A percentile compares a stretch with the other conserved stretches of the same genome.
These are phyloP conservation scores for Luffia ferchaultella DNA, from an alignment of 2,888 invertebrate species.

Conservation along the genomic window DNA sequence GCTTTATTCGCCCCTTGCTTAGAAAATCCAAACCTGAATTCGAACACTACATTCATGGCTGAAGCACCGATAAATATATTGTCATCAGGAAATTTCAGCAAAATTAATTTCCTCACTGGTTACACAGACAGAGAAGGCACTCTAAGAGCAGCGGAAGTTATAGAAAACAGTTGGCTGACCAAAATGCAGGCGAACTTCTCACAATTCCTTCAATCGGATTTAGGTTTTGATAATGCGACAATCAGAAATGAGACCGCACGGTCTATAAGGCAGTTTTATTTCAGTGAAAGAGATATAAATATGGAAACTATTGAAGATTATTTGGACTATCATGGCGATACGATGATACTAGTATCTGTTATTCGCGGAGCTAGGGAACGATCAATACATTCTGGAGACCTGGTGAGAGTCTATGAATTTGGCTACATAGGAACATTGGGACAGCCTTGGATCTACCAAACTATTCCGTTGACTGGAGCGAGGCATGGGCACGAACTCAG, in stretches of 20 bases:
- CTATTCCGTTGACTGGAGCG: slow-evolving; percentile 36
- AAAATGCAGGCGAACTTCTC: slow-evolving; percentile 41
- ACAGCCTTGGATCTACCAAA: slow-evolving; percentile 33
- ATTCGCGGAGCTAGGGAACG: slow-evolving; percentile 38
- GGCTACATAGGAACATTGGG: slow-evolving; percentile 35
- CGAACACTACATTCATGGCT: slow-evolving; percentile 29
- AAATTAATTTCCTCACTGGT: slow-evolving; percentile 41
- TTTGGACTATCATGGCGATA: slow-evolving; percentile 45
- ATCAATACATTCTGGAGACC: slow-evolving; percentile 27
- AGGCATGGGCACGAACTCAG: slow-evolving; percentile 41
- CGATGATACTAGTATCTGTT: slow-evolving; percentile 32
- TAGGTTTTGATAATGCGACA: slow-evolving; percentile 24
- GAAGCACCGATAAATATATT: slow-evolving; percentile 39
- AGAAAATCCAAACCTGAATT: slow-evolving; percentile 27
- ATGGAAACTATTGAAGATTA: slow-evolving; percentile 40
- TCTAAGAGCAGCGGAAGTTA: slow-evolving; percentile 32
- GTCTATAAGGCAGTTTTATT: slow-evolving; percentile 35
- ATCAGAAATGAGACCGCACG: slow-evolving; percentile 20
- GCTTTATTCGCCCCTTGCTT: slow-evolving; percentile 49
- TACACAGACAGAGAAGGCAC: slow-evolving; percentile 47
- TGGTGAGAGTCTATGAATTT: slow-evolving; percentile 39
- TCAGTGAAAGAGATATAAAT: slow-evolving; percentile 25
- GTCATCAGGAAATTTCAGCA: slow-evolving; percentile 31
- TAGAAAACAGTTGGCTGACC: slow-evolving; percentile 27
- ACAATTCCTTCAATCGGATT: slow-evolving; percentile 39